Evolutionary conservation across 2,888 invertebrate genomes (phyloP), one percentile per base, ranked within the genome.

Genomic region (Hypercompe scribonia): DNA sequence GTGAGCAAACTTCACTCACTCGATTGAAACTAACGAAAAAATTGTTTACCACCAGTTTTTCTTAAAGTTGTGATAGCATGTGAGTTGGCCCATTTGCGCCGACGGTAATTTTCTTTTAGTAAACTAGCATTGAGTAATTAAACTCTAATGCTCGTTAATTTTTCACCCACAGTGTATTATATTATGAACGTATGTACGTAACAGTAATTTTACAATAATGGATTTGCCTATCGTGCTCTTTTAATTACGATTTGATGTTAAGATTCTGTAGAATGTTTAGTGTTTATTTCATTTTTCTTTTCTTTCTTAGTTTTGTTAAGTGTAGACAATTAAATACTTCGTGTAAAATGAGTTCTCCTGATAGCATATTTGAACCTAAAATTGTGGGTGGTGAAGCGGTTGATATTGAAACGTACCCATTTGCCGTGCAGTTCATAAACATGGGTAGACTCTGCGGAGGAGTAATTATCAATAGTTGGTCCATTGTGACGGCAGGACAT

Each of bases 401-500:
- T 13, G 42, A 74, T 0, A 72, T 92, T 28, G 85, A 88, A 24
- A 74, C 68, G 2, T 91, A 87, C 69, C 93, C 94, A 0, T 89
- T 83, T 69, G 84, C 90, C 1, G 90, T 88, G 0, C 89, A 92
- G 74, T 86, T 94, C 65, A 91, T 88, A 39, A 94, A 93, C 75
- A 71, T 77, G 15, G 92, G 91, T 0, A 75, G 87, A 2, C 76
- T 93, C 42, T 94, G 94, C 74, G 90, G 90, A 7, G 93, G 92
- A 0, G 88, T 86, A 0, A 91, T 94, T 15, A 18, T 94, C 3
- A 91, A 90, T 65, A 91, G 90, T 63, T 93, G 91, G 89, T 77
- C 87, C 2, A 67, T 93, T 3, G 75, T 94, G n/a, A 92, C 94
- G 0, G 89, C 93, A 3, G 94, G 91, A 0, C 94, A 94, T 78